These are phyloP conservation scores for Sminthurides aquaticus DNA, from an alignment of 2,888 invertebrate genomes.

Conservation along the genomic window DNA sequence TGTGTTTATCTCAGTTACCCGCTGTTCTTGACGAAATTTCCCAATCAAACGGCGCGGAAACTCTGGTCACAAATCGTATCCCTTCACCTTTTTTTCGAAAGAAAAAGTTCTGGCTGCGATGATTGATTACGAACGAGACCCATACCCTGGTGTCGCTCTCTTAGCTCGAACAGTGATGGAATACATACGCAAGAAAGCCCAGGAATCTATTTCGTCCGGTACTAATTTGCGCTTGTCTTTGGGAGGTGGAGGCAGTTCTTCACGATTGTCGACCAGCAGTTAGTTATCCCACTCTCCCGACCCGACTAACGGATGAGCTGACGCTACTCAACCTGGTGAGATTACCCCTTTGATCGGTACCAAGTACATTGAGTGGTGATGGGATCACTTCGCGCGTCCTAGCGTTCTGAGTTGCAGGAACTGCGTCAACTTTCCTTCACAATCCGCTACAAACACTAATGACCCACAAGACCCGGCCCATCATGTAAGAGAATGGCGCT, in stretches of 20 bases:
- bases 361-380: constrained; percentile 42
- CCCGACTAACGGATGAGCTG: constrained; percentile 14
- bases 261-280: not conserved
- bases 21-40: constrained; percentile 49
- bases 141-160: constrained; percentile 71
- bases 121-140: constrained; percentile 71
- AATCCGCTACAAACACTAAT: not conserved
- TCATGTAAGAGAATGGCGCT: constrained; percentile 66
- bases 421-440: constrained; percentile 21
- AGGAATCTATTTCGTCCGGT: constrained; percentile 15
- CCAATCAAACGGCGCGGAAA: constrained; percentile 38
- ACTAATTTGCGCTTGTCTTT: constrained; percentile 1
- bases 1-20: constrained; percentile 81
- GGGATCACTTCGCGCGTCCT: constrained; percentile 41
- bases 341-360: constrained; percentile 39
- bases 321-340: constrained; percentile 21
- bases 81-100: constrained; percentile 80
- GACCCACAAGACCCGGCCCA: constrained; percentile 46
- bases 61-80: constrained; percentile 50
- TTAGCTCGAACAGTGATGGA: constrained; percentile 72
- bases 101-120: constrained; percentile 82
- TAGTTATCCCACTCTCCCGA: constrained; percentile 17
- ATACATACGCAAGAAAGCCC: constrained; percentile 52
- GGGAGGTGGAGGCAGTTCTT: not conserved
- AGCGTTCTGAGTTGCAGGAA: constrained; percentile 24